Conservation (phyloP, 2,797 vertebrate genomes). For the Buceros bicornis region DNA sequence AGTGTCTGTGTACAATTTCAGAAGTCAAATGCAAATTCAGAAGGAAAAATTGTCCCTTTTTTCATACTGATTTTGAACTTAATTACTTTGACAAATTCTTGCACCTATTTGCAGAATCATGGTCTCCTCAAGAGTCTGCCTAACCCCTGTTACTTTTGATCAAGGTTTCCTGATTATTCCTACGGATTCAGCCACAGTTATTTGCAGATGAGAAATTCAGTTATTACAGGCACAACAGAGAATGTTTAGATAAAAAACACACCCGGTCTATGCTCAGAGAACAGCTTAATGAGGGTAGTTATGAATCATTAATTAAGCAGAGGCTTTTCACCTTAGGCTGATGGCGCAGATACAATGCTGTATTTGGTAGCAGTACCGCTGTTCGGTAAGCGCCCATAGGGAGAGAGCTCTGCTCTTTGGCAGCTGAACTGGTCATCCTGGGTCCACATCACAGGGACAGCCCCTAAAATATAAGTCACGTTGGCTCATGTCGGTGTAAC, state of each 20-base stretch:
- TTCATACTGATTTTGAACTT: not conserved
- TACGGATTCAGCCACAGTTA: not conserved
- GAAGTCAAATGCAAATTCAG: not conserved
- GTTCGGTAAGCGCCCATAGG: not conserved
- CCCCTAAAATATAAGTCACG: not conserved
- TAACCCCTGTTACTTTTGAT: slow-evolving; percentile 13
- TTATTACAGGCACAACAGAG: not conserved
- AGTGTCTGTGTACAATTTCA: not conserved
- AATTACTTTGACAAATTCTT: not conserved
- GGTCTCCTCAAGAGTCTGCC: not conserved
- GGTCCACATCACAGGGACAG: not conserved
- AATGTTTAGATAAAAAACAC: slow-evolving; percentile 29
- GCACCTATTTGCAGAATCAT: not conserved
- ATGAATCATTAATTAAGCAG: slow-evolving; percentile 45
- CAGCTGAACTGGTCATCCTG: not conserved
- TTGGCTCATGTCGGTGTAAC: not conserved
- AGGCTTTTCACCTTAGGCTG: slow-evolving; percentile 44
- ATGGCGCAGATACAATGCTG: not conserved
- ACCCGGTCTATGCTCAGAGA: not conserved
- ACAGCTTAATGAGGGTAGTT: slow-evolving; percentile 46
- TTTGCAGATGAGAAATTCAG: slow-evolving; percentile 16
- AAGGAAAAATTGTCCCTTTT: not conserved
- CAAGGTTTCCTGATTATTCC: slow-evolving; percentile 46
- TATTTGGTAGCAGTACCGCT: not conserved
- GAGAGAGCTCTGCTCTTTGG: not conserved